These are phyloP conservation scores for Loripinus fragilis DNA, from an alignment of 2,888 invertebrate species.

Conservation along the genomic window DNA sequence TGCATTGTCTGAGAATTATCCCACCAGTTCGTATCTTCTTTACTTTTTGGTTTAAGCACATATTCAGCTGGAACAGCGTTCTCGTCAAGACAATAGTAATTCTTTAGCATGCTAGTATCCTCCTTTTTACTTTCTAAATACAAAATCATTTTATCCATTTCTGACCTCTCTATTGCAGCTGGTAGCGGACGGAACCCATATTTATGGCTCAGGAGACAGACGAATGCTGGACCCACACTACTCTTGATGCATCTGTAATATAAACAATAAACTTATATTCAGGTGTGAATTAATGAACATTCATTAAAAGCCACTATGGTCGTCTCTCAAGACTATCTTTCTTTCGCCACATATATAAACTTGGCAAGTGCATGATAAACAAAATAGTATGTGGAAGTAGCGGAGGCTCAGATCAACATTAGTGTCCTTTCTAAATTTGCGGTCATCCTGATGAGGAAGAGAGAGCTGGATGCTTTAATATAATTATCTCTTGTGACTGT, in stretches of 20 bases:
- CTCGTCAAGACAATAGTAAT: conserved; percentile 74
- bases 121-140: conserved; percentile 57
- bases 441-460: too few species aligned
- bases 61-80: conserved; percentile 76
- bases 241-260: conserved; percentile 61
- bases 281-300: too few species aligned
- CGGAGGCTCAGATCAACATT: too few species aligned
- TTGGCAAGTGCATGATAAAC: too few species aligned
- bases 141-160: conserved; percentile 68
- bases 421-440: too few species aligned
- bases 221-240: conserved; percentile 60
- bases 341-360: too few species aligned
- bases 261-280: too few species aligned
- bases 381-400: too few species aligned
- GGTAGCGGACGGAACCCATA: conserved; percentile 80
- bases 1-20: conserved; percentile 41
- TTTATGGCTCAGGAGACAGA: conserved; percentile 78
- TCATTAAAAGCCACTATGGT: too few species aligned
- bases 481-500: too few species aligned
- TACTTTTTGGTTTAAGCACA: conserved; percentile 64
- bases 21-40: conserved; percentile 38
- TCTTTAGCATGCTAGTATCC: conserved; percentile 64
- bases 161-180: conserved; percentile 64
- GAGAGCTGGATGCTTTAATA: too few species aligned
- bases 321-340: too few species aligned